A percentile compares a stretch with the other conserved stretches of the same genome.
Evolutionary conservation across 2,113 vertebrate genomes (phyloP).

Genomic region (Myotis brandtii): DNA sequence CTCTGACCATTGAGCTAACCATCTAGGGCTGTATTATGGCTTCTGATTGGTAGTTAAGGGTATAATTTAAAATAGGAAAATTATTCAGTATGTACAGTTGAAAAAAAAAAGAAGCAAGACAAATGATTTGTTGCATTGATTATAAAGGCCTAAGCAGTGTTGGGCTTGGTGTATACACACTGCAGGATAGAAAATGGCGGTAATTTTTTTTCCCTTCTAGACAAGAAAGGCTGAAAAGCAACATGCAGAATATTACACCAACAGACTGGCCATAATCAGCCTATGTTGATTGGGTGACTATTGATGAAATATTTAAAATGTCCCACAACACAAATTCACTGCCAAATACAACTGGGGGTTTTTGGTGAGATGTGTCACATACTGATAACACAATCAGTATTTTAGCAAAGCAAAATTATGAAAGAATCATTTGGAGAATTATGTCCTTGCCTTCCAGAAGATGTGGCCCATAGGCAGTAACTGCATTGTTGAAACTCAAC

Average conservation of each 20-base stretch:
- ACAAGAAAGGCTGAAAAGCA: neutral
- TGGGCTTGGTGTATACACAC: neutral
- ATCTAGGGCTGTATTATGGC: too few relatives aligned
- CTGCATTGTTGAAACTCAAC: neutral
- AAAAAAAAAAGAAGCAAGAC: conserved; percentile 24
- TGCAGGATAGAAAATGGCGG: neutral
- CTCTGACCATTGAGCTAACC: too few relatives aligned
- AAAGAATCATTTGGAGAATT: neutral
- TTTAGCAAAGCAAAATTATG: conserved; percentile 27
- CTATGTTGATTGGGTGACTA: neutral
- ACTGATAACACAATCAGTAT: conserved; percentile 41
- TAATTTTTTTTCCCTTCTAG: neutral
- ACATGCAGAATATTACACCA: neutral
- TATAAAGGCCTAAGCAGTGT: neutral
- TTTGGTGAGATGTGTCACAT: neutral
- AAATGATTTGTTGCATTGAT: neutral
- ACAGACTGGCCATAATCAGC: neutral
- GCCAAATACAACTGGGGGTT: conserved; percentile 12
- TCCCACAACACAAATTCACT: conserved; percentile 17
- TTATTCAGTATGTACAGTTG: conserved; percentile 44
- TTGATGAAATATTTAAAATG: conserved; percentile 62
- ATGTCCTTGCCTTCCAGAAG: neutral
- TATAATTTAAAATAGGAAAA: conserved; percentile 55
- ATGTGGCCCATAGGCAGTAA: neutral
- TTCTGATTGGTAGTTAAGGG: neutral